Percentiles rank a stretch among this genome's conserved stretches.
Evolutionary conservation across 1,140 invertebrate species (phyloP).

Genomic region (Choristoneura fumiferana): DNA sequence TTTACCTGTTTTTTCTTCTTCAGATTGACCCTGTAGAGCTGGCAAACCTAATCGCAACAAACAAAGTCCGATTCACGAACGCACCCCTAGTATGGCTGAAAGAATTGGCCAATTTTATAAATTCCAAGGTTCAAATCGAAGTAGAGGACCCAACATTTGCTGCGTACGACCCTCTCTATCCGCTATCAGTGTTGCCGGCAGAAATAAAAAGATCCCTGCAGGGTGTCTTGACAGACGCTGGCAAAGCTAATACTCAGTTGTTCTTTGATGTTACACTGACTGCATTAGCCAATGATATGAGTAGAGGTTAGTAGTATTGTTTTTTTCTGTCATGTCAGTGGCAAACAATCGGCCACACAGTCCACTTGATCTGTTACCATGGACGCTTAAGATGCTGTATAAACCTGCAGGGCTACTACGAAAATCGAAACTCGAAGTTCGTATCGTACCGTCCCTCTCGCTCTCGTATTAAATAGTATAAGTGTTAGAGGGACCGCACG

Average conservation of each 20-base stretch:
- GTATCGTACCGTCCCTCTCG: too few species aligned
- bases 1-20: slow-evolving; percentile 37
- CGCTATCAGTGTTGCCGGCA: slow-evolving; percentile 77
- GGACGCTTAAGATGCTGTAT: too few species aligned
- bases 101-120: slow-evolving; percentile 81
- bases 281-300: slow-evolving; percentile 83
- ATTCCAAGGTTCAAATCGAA: slow-evolving; percentile 81
- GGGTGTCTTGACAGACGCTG: slow-evolving; percentile 79
- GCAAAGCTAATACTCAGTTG: slow-evolving; percentile 78
- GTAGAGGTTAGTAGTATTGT: slow-evolving; percentile 71
- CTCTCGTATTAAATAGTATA: too few species aligned
- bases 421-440: too few species aligned
- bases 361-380: too few species aligned
- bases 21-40: slow-evolving; percentile 82
- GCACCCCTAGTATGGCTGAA: slow-evolving; percentile 81
- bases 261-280: slow-evolving; percentile 84
- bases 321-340: slow-evolving; percentile 15
- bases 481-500: too few species aligned
- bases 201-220: slow-evolving; percentile 77
- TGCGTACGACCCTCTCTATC: slow-evolving; percentile 74
- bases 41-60: slow-evolving; percentile 73
- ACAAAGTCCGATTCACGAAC: slow-evolving; percentile 80
- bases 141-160: slow-evolving; percentile 80
- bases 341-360: not conserved
- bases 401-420: too few species aligned